Evolutionary conservation across 2,797 vertebrate species (phyloP), one percentile per base, ranked within the genome.

Genomic region (Petrocephalus sullivani): DNA sequence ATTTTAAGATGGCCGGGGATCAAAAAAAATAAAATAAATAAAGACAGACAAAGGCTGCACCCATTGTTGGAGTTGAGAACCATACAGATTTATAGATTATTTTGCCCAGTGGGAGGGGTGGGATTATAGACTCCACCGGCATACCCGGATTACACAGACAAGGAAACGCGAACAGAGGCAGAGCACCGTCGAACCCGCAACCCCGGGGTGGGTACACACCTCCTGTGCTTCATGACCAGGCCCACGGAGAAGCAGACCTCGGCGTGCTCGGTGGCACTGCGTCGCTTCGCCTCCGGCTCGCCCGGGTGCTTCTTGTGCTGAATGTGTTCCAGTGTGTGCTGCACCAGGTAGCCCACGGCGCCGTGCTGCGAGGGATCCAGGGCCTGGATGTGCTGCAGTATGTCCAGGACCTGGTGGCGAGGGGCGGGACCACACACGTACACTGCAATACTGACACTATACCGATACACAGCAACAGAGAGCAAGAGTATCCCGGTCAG

Each of bases 291-390:
- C 90, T 98, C 97, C 0, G 97, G 97, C 0, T 96, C 96, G 2
- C 94, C 93, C 0, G 97, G 97, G 91, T 98, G 97, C 87, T 97
- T 97, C 90, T 97, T 97, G 71, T 98, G 97, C 91, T 99, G 97
- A 87, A 99, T 99, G 92, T 99, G 98, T 90, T 99, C 98, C 87
- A 99, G 94, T 0, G 98, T 99, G 89, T 99, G 98, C 89, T 99
- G 98, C 86, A 99, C 97, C 91, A 99, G 92, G 91, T 99, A 99
- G 16, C 98, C 97, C 56, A 99, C 98, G 0, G 98, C 98, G 2
- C 97, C 98, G 0, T 99, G 98, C 93, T 99, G 98, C 0, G 97
- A 98, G 0, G 98, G 98, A 89, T 99, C 98, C 90, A 99, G 90
- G 0, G 97, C 97, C 90, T 99, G 98, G 89, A 99, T 99, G 87